Evolutionary conservation across 2,888 invertebrate genomes (phyloP), one percentile per base, ranked within the genome.

Genomic region (Himalopsyche japonica): DNA sequence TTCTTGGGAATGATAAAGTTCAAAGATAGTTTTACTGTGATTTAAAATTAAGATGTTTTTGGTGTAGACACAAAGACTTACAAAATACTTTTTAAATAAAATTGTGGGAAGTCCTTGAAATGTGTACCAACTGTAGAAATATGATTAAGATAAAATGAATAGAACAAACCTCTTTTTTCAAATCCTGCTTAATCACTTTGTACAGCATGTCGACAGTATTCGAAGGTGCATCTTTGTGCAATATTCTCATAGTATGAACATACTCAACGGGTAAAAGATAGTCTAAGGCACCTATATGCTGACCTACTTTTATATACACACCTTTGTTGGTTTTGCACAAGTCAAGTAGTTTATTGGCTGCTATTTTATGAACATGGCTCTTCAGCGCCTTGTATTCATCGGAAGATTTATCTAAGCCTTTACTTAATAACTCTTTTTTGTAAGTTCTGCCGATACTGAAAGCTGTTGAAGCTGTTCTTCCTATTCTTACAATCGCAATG

Each of bases 281-380:
- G 89, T 99, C 98, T 87, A 99, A 92, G 0, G 99, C 97, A 1
- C 98, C 99, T 84, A 99, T 94, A 90, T 99, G 99, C 91, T 99
- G 99, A 0, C 99, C 98, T 85, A 98, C 87, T 80, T 99, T 99
- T 83, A 99, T 98, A 90, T 98, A 99, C 83, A 97, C 98, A 49
- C 99, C 99, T 90, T 97, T 97, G 91, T 99, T 99, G 77, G 94
- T 93, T 91, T 95, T 96, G 89, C 99, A 99, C 87, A 99, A 92
- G 82, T 96, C 93, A 79, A 99, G 92, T 82, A 99, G 92, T 90
- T 95, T 95, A 88, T 96, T 92, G 20, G 99, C 99, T 86, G 97
- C 97, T 88, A 96, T 93, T 89, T 93, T 93, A 90, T 99, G 99
- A 79, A 96, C 96, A 89, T 94, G 91, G 87, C 96, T 96, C 89